Base-by-base conservation (phyloP, 2,797 vertebrate genomes). In the Sebastes cheni region DNA sequence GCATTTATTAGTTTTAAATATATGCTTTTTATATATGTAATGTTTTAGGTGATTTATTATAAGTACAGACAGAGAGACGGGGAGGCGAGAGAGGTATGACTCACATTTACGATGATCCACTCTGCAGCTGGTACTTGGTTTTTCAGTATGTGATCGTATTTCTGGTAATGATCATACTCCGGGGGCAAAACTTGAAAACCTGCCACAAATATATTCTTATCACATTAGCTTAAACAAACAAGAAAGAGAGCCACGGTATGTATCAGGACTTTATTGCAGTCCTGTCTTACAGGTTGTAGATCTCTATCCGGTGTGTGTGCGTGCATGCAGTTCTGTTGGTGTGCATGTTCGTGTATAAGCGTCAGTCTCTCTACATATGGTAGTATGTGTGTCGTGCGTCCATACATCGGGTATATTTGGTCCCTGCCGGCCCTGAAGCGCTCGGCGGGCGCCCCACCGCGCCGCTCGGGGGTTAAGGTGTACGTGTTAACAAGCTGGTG, bases 401-500 rank as follows among this genome's bases (percentile, higher is more conserved):
- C 72, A 75, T 87, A 88, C 77, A 60, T 87, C 6, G 75, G 58
- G 34, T 85, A 32, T 87, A 86, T 42, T 72, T 46, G 79, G 70
- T 86, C 86, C 86, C 87, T 5, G 77, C 69, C 50, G 87, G 90
- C 66, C 80, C 12, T 81, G 0, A 54, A 67, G 85, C 65, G 25
- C 81, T 81, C 50, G 23, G 39, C 56, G 89, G 93, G 88, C 75
- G 58, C 91, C 90, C 91, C 36, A 90, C 88, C 77, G 86, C 70
- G 82, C 87, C 84, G 75, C 92, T 90, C 82, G 86, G 91, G 92
- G 94, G 94, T 94, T 95, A 95, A 95, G 95, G 95, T 95, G 95
- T 95, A 94, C 74, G 93, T 95, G 95, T 95, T 95, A 95, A 96
- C 95, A 95, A 96, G 95, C 93, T 92, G 92, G 94, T 95, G 93